Percentiles rank a stretch among this genome's conserved stretches.
Evolutionary conservation across 92 coral and sea anemone genomes (phyloP).

Genomic region (Muricea muricata): DNA sequence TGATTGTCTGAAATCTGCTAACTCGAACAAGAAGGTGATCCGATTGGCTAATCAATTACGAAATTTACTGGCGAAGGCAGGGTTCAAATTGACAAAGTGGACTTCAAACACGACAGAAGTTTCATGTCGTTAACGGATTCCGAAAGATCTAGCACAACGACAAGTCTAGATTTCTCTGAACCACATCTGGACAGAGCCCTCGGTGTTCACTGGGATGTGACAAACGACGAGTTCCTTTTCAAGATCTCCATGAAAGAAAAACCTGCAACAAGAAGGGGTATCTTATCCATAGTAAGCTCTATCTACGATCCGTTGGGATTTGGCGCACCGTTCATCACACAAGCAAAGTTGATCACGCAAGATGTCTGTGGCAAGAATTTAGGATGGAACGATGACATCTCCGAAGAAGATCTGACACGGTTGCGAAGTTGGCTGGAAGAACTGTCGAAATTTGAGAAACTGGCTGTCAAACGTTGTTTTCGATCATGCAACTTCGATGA

Average conservation of each 20-base stretch:
- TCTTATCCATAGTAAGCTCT: slow-evolving; percentile 28
- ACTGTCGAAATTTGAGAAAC: background rate
- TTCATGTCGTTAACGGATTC: background rate
- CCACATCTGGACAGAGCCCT: slow-evolving; percentile 11
- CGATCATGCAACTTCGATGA: background rate
- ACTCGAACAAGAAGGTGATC: background rate
- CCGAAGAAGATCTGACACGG: background rate
- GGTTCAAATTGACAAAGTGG: slow-evolving; percentile 26
- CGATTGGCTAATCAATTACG: slow-evolving; percentile 23
- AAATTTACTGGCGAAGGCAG: slow-evolving; percentile 24
- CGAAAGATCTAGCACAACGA: background rate
- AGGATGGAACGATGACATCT: slow-evolving; percentile 3
- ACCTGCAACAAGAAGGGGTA: slow-evolving; percentile 22
- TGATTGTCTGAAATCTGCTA: slow-evolving; percentile 35
- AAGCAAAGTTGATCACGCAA: slow-evolving; percentile 12
- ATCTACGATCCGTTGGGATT: slow-evolving; percentile 47
- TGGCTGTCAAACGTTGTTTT: background rate
- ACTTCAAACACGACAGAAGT: background rate
- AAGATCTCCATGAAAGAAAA: slow-evolving; percentile 13
- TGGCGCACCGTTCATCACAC: slow-evolving; percentile 1
- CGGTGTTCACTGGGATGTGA: slow-evolving; percentile 4
- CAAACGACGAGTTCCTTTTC: background rate
- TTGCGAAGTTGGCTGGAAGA: slow-evolving; percentile 20
- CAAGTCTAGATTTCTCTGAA: background rate
- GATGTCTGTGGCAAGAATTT: background rate